A percentile compares a stretch with the other conserved stretches of the same genome.
Evolutionary conservation across 2,888 invertebrate species (phyloP).

Genomic region (Ochlodes sylvanus): DNA sequence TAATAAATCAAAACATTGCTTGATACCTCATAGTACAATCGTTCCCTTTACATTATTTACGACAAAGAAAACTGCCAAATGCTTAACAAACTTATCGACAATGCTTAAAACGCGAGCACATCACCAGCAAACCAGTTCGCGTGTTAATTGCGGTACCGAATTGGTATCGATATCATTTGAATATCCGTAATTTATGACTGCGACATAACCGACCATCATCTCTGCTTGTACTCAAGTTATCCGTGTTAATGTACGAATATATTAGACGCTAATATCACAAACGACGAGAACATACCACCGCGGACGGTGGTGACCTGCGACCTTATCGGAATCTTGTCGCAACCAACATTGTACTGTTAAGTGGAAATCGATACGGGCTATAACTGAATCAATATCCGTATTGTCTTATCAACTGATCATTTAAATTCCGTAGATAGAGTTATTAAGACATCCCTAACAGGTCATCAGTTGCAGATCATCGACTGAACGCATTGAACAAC

Average conservation of each 20-base stretch:
- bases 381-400: background rate
- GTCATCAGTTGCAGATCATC: too few relatives aligned
- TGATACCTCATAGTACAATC: too few relatives aligned
- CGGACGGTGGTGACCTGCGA: conserved; percentile 19
- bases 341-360: conserved; percentile 3
- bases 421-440: too few relatives aligned
- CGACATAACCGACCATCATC: conserved; percentile 73
- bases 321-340: conserved; percentile 21
- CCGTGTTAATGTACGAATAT: conserved; percentile 74
- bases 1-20: too few relatives aligned
- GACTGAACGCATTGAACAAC: too few relatives aligned
- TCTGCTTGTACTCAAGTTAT: conserved; percentile 60
- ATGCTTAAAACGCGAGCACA: conserved; percentile 42
- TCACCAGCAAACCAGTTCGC: conserved; percentile 77
- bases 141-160: conserved; percentile 83
- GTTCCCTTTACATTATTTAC: too few relatives aligned
- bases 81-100: background rate
- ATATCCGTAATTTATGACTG: conserved; percentile 81
- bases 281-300: conserved; percentile 28
- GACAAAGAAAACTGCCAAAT: too few relatives aligned
- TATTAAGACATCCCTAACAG: too few relatives aligned
- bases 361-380: background rate
- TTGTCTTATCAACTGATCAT: background rate
- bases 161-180: conserved; percentile 82
- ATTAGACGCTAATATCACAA: conserved; percentile 51